A percentile compares a stretch with the other conserved stretches of the same genome.
phyloP scores from a whole-genome alignment of 2,888 invertebrate genomes.

The Eristalis pertinax region DNA sequence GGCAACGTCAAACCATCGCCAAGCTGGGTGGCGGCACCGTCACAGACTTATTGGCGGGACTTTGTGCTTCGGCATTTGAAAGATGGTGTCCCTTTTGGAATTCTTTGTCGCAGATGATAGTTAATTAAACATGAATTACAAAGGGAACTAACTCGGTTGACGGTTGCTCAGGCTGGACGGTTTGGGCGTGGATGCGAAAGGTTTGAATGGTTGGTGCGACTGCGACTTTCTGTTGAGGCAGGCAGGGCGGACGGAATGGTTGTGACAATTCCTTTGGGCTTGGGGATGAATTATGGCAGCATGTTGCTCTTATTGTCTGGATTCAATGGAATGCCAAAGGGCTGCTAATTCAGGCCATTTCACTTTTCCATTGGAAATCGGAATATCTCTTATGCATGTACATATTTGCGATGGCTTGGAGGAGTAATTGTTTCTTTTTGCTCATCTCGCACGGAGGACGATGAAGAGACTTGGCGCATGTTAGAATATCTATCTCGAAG shows the following conservation, averaged over 20 bases:
- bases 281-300: background rate
- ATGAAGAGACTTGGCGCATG: no score
- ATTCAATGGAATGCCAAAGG: background rate
- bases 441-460: no score
- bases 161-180: no score
- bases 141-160: conserved; percentile 1
- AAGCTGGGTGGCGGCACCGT: background rate
- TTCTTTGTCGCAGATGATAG: conserved; percentile 54
- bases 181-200: background rate
- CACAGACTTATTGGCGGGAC: conserved; percentile 46
- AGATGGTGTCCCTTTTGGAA: conserved; percentile 50
- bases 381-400: background rate
- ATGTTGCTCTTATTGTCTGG: background rate
- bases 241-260: no score
- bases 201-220: no score
- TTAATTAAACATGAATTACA: conserved; percentile 65
- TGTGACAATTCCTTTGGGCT: background rate
- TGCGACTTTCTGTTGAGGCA: no score
- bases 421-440: background rate
- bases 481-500: no score
- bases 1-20: background rate
- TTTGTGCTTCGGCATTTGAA: conserved; percentile 50
- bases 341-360: background rate
- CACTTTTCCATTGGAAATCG: background rate
- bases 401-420: background rate